Percentiles rank a stretch among this genome's conserved stretches.
Evolutionary conservation across 2,888 invertebrate species (phyloP).

Genomic region (Drosophila subquinaria): DNA sequence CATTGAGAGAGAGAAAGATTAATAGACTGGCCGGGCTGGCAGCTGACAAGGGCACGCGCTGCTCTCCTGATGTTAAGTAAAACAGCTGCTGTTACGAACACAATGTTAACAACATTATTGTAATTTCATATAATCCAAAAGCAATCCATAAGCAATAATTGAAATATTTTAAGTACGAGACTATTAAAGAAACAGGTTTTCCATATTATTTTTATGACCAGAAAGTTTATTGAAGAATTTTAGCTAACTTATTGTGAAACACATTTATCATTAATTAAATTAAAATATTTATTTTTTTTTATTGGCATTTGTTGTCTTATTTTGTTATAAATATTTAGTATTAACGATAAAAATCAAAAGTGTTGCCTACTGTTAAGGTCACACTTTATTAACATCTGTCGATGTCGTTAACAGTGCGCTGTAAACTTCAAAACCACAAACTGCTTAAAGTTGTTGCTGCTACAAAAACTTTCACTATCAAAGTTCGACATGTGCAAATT

Average conservation of each 20-base stretch:
- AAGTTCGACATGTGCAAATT: constrained; percentile 36
- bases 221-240: not conserved
- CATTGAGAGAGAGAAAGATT: constrained; percentile 15
- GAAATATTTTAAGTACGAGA: not conserved
- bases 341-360: not conserved
- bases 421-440: constrained; percentile 74
- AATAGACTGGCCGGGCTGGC: constrained; percentile 20
- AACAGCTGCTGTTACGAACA: constrained; percentile 26
- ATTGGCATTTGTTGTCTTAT: not conserved
- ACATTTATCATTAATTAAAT: not conserved
- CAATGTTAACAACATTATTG: constrained; percentile 6
- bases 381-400: constrained; percentile 5
- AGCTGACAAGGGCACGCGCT: constrained; percentile 32
- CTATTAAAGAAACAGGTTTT: not conserved
- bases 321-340: not conserved
- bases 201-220: not conserved
- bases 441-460: constrained; percentile 35
- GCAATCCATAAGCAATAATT: not conserved
- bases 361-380: constrained; percentile 29
- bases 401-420: constrained; percentile 38
- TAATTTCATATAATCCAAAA: not conserved
- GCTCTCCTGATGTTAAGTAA: constrained; percentile 12
- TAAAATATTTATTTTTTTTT: not conserved
- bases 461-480: constrained; percentile 71
- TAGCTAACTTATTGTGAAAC: not conserved